Evolutionary conservation across 1,140 invertebrate species (phyloP), one percentile per base, ranked within the genome.

Genomic region (Leucophenga varia): DNA sequence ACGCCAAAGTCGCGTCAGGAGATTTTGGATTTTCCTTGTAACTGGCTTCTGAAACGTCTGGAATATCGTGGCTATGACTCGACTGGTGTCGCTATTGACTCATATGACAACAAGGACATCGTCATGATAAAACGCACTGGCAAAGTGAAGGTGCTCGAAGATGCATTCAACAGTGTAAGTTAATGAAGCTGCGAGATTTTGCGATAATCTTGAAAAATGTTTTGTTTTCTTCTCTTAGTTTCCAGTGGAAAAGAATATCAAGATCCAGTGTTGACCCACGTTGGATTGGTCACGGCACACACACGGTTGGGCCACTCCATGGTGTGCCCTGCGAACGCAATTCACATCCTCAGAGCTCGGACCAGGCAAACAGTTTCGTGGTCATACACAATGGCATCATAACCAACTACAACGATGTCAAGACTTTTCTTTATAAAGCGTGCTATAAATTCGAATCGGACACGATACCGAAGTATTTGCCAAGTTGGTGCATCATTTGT

Each of bases 1-100:
- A 96, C 95, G 14, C 96, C 96, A 28, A 96, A 95, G 76, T 91
- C 86, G 20, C 82, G 95, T 37, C 84, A 84, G 59, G 95, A 98
- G 78, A 94, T 99, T 63, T 79, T 98, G 44, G 91, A 97, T 58
- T 83, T 94, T 17, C 81, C 99, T 30, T 88, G 99, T 18, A n/a
- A n/a, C n/a, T 93, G 90, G 73, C 97, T 97, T 43, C 79, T 99
- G 16, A 95, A 98, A 77, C 83, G 97, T 47, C 80, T 98, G 55
- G 97, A 99, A 82, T 99, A 99, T 79, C 86, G 97, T 71, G 97
- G 97, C 50, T 99, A 99, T 81, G 97, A 99, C 78, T 99, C 96
- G 22, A 96, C 97, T 86, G 95, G 95, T 52, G 85, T 99, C 52
- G 96, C 95, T 25, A 82, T 98, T 64, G 95, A 98, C 78, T 83